These are phyloP conservation scores for Campylomormyrus tamandua DNA, from an alignment of 2,113 vertebrate species.

Conservation along the genomic window DNA sequence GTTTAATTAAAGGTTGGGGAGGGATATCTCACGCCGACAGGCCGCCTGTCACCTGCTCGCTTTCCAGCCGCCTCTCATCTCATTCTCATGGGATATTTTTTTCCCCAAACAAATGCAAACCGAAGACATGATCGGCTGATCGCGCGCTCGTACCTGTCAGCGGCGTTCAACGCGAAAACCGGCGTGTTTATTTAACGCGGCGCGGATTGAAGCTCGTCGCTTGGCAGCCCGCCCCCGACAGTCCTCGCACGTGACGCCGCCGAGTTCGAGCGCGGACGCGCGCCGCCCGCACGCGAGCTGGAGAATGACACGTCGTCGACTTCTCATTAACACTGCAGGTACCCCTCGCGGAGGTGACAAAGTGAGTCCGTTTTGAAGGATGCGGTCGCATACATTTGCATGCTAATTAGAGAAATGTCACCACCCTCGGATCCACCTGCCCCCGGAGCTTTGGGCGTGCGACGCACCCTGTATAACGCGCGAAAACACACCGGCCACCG, in stretches of 20 bases:
- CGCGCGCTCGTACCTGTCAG: neutral
- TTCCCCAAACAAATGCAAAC: neutral
- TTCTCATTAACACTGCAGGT: constrained; percentile 50
- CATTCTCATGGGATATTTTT: neutral
- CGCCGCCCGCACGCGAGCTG: constrained; percentile 28
- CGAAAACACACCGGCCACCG: neutral
- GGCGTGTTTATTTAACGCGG: neutral
- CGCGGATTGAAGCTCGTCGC: neutral
- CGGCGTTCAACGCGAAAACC: neutral
- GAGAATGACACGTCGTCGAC: constrained; percentile 40
- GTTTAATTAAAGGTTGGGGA: constrained; percentile 1
- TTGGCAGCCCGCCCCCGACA: neutral
- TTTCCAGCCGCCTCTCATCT: neutral
- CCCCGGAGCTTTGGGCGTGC: neutral
- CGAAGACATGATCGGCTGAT: neutral
- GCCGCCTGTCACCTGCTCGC: constrained; percentile 13
- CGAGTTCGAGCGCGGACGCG: constrained; percentile 9
- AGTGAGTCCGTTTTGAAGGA: constrained; percentile 37
- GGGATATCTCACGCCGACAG: constrained; percentile 18
- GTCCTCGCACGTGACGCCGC: neutral
- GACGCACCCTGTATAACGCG: neutral
- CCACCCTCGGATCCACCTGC: neutral
- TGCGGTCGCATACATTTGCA: constrained; percentile 32
- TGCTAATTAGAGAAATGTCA: constrained; percentile 17
- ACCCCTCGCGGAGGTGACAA: constrained; percentile 46